A percentile compares a stretch with the other conserved stretches of the same genome.
phyloP scores from a whole-genome alignment of 2,797 vertebrate species.

The Eulemur mongoz region DNA sequence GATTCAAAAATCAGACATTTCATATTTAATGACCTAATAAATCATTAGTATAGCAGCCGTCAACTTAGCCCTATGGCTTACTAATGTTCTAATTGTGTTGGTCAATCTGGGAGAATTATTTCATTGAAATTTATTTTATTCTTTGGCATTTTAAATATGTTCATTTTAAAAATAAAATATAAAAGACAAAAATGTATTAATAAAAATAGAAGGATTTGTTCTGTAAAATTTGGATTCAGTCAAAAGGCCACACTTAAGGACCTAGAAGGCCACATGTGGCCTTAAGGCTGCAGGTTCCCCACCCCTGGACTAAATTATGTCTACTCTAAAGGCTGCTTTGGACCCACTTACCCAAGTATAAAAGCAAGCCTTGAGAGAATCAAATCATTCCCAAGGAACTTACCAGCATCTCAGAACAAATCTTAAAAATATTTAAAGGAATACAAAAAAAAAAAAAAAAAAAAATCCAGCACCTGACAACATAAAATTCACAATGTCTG shows the following conservation, averaged over 20 bases:
- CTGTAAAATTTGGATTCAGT: not conserved
- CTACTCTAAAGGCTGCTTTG: not conserved
- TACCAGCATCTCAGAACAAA: not conserved
- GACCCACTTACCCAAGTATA: not conserved
- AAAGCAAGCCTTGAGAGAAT: not conserved
- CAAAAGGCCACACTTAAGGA: not conserved
- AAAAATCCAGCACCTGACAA: not conserved
- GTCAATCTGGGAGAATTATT: not conserved
- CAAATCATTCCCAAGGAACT: not conserved
- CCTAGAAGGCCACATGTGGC: not conserved
- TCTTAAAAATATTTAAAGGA: slow-evolving; percentile 23
- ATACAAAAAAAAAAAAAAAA: not conserved
- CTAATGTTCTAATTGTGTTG: not conserved
- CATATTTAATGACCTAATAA: not conserved
- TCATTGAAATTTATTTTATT: not conserved
- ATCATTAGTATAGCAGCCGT: not conserved
- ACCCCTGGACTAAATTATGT: not conserved
- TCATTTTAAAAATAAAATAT: not conserved
- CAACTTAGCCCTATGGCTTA: not conserved
- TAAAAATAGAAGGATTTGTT: not conserved
- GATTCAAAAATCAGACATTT: too few species aligned
- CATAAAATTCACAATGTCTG: slow-evolving; percentile 18
- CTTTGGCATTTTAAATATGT: not conserved
- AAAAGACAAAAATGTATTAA: not conserved
- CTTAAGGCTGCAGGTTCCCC: not conserved